phyloP scores from a whole-genome alignment of 2,113 vertebrate genomes.

The Mus pahari region DNA sequence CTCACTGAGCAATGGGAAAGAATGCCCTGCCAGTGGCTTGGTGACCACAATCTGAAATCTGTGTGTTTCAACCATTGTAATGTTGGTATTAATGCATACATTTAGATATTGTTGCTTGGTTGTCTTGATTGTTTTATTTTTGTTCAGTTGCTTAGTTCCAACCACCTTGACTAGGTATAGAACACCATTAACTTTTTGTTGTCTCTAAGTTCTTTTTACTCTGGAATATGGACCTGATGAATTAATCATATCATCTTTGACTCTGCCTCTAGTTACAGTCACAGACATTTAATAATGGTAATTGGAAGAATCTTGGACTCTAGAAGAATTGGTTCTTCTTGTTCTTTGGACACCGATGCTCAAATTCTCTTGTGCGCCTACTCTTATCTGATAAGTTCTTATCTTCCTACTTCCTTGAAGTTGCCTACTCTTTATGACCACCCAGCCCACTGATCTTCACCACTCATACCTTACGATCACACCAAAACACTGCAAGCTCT shows the following conservation, averaged over 20 bases:
- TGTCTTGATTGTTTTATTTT: conserved; percentile 35
- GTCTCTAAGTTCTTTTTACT: conserved; percentile 10
- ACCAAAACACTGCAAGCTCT: background rate
- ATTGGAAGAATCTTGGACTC: background rate
- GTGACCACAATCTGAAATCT: background rate
- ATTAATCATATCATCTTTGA: background rate
- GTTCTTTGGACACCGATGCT: background rate
- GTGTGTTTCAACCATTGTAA: background rate
- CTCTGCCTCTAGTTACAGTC: background rate
- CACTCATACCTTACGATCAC: background rate
- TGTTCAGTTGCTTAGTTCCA: background rate
- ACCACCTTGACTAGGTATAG: background rate
- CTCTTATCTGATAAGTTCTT: background rate
- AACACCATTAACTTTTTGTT: background rate
- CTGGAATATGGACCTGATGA: background rate
- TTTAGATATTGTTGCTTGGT: conserved; percentile 23
- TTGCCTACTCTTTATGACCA: background rate
- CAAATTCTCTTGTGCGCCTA: background rate
- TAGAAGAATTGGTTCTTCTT: background rate
- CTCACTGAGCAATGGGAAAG: background rate
- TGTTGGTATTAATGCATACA: background rate
- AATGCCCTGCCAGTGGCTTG: background rate
- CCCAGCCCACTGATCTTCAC: background rate
- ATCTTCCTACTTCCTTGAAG: background rate
- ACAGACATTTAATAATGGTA: background rate